These are phyloP conservation scores for Lacerta agilis DNA, from an alignment of 2,797 vertebrate species.

Conservation along the genomic window DNA sequence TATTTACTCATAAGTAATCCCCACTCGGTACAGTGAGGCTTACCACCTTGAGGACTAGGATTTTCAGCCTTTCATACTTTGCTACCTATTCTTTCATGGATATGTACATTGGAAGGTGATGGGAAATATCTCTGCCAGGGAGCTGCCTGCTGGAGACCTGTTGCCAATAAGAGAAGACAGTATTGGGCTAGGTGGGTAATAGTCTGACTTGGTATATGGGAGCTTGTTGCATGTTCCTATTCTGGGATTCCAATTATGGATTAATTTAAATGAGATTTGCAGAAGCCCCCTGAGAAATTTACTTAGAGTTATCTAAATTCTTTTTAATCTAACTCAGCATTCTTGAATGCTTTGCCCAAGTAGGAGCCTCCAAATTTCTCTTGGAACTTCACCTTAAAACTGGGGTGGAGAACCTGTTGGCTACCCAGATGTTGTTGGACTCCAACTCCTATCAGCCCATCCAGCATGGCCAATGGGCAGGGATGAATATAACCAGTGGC, in stretches of 20 bases:
- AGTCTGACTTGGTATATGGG: neutral
- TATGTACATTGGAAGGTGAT: neutral
- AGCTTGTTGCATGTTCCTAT: neutral
- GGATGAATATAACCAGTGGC: no score
- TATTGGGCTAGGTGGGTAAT: neutral
- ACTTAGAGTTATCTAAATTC: neutral
- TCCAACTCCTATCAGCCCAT: no score
- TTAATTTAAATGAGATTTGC: neutral
- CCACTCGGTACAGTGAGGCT: neutral
- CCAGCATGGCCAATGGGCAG: no score
- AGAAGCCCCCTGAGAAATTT: constrained; percentile 1
- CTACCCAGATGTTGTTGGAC: no score
- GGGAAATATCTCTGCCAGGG: neutral
- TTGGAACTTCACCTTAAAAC: neutral
- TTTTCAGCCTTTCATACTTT: neutral
- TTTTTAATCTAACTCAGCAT: neutral
- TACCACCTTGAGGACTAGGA: neutral
- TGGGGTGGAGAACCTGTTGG: no score
- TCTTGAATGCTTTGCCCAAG: neutral
- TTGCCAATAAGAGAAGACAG: neutral
- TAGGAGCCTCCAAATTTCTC: neutral
- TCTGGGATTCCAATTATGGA: no score
- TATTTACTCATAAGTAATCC: neutral
- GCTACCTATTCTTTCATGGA: neutral
- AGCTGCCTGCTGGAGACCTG: neutral